Evolutionary conservation across 2,113 vertebrate species (phyloP).

Genomic region (Rhegmatorhina hoffmannsi): DNA sequence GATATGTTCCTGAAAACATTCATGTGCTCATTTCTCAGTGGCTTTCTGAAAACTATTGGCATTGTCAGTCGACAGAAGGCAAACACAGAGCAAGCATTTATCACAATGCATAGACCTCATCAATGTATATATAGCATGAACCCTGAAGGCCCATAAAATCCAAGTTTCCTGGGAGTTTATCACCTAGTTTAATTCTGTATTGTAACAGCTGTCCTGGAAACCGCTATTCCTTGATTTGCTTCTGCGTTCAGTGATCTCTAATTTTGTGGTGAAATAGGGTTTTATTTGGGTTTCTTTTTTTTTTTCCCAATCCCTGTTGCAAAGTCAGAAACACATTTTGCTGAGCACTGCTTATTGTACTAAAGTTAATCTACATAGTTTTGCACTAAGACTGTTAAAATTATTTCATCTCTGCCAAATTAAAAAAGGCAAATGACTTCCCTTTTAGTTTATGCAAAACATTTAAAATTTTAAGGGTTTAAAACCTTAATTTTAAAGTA

Average conservation of each 20-base stretch:
- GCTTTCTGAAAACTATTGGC: neutral
- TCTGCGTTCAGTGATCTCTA: neutral
- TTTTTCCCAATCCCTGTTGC: neutral
- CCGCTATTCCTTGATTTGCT: neutral
- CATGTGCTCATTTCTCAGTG: rapidly evolving
- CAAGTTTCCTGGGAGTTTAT: neutral
- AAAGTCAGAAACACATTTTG: neutral
- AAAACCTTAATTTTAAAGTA: neutral
- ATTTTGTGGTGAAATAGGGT: neutral
- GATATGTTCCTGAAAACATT: neutral
- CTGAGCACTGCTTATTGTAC: neutral
- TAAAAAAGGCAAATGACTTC: neutral
- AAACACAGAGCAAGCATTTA: neutral
- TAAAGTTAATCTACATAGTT: neutral
- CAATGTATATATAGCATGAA: neutral
- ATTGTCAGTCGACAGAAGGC: neutral
- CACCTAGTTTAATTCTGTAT: neutral
- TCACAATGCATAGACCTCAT: neutral
- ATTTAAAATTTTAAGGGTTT: neutral
- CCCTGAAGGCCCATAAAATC: neutral
- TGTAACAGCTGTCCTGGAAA: neutral
- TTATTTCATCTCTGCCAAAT: neutral
- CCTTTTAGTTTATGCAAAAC: neutral
- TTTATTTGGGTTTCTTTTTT: neutral
- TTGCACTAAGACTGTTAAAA: neutral